A percentile compares a stretch with the other conserved stretches of the same genome.
phyloP scores from a whole-genome alignment of 2,888 invertebrate species.

The Microchrysa polita region DNA sequence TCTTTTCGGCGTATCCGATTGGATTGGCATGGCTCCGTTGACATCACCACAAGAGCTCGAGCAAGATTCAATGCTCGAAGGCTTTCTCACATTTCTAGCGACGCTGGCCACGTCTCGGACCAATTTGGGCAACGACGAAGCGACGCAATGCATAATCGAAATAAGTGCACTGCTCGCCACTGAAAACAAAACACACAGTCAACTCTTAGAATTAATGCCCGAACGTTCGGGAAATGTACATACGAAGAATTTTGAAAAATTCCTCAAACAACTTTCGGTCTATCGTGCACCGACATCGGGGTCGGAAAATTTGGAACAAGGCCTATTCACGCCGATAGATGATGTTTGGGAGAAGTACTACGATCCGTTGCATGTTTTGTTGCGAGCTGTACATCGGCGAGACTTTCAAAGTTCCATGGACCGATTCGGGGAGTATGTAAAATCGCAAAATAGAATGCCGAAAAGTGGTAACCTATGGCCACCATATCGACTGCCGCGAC shows the following conservation, averaged over 20 bases:
- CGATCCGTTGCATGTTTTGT: conserved; percentile 91
- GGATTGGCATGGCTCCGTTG: conserved; percentile 81
- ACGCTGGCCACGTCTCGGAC: conserved; percentile 88
- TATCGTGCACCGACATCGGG: conserved; percentile 82
- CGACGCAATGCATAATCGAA: conserved; percentile 81
- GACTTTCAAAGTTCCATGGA: conserved; percentile 97
- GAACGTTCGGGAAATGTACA: conserved; percentile 94
- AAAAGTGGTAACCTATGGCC: conserved; percentile 77
- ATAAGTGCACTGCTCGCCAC: conserved; percentile 93
- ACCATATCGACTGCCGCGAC: conserved; percentile 78
- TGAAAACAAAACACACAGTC: conserved; percentile 95
- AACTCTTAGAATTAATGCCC: conserved; percentile 94
- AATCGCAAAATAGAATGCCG: conserved; percentile 70
- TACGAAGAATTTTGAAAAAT: conserved; percentile 87
- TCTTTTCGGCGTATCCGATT: conserved; percentile 89
- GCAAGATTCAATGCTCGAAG: conserved; percentile 93
- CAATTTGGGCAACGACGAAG: conserved; percentile 75
- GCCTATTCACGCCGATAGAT: conserved; percentile 86
- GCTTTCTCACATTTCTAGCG: conserved; percentile 89
- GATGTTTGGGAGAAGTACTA: conserved; percentile 92
- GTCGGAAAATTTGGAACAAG: conserved; percentile 85
- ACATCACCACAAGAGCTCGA: conserved; percentile 79
- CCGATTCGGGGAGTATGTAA: conserved; percentile 83
- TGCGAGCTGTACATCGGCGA: conserved; percentile 89
- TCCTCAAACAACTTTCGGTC: conserved; percentile 83